A percentile compares a stretch with the other conserved stretches of the same genome.
Conservation (phyloP, 2,888 invertebrate genomes). For the Acanthopleura granulata region DNA sequence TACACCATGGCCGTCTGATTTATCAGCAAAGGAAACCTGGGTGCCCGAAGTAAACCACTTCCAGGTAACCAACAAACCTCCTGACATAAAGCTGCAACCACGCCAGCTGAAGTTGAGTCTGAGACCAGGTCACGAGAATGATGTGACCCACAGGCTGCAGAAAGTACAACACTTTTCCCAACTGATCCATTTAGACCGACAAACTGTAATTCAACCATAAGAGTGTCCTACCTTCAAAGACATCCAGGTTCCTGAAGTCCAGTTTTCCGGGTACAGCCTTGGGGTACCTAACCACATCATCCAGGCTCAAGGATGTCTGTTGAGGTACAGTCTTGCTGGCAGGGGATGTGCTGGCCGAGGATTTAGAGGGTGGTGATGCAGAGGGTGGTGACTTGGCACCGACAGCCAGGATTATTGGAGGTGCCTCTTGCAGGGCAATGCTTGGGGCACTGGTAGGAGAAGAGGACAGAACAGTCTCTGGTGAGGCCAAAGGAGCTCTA, state of each 20-base stretch:
- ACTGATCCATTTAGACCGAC: no score
- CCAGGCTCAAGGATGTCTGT: conserved; percentile 73
- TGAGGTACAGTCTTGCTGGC: background rate
- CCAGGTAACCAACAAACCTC: no score
- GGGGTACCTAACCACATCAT: conserved; percentile 78
- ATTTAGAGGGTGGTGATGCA: background rate
- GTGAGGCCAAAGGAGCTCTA: conserved; percentile 11
- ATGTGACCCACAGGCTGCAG: no score
- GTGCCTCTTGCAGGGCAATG: background rate
- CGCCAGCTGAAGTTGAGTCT: no score
- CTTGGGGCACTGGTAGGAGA: background rate
- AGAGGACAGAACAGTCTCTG: background rate
- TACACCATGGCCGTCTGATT: no score
- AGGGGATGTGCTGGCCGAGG: background rate
- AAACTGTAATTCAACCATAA: no score
- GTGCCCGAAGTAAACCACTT: no score
- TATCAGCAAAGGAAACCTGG: no score
- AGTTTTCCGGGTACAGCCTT: conserved; percentile 88
- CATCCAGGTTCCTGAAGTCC: conserved; percentile 88
- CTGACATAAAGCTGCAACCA: no score
- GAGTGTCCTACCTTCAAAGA: conserved; percentile 95
- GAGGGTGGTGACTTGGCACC: background rate
- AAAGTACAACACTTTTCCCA: no score
- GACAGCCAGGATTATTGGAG: background rate
- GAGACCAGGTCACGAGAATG: no score